phyloP scores from a whole-genome alignment of 1,140 invertebrate genomes.

The Pachypeltis micranthus region DNA sequence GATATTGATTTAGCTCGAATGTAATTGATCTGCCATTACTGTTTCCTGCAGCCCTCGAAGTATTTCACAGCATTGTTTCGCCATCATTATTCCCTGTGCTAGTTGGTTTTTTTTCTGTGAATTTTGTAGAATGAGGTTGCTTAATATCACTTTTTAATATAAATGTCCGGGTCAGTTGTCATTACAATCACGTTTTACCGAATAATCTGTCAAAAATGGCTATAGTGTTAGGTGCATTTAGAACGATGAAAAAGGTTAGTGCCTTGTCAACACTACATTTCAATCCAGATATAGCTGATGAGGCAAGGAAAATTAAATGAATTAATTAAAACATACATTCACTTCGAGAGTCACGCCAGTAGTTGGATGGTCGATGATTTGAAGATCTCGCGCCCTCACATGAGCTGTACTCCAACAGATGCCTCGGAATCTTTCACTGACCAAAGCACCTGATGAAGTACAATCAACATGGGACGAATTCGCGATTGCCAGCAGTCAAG shows the following conservation, averaged over 20 bases:
- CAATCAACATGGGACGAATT: slow-evolving; percentile 74
- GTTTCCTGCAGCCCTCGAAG: no score
- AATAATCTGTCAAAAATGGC: not conserved
- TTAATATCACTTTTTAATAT: no score
- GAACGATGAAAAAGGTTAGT: not conserved
- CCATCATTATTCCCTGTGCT: no score
- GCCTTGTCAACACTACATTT: not conserved
- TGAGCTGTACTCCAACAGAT: slow-evolving; percentile 89
- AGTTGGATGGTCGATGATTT: not conserved
- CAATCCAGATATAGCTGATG: not conserved
- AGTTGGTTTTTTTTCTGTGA: no score
- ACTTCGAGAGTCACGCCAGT: not conserved
- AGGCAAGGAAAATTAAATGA: not conserved
- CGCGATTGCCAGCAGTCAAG: slow-evolving; percentile 28
- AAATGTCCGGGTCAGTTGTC: no score
- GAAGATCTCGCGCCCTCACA: slow-evolving; percentile 32
- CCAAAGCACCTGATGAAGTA: slow-evolving; percentile 99
- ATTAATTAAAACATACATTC: not conserved
- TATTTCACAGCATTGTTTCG: no score
- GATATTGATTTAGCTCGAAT: no score
- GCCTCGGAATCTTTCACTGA: slow-evolving; percentile 65
- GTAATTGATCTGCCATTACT: no score
- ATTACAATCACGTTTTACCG: no score
- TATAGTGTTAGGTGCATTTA: not conserved
- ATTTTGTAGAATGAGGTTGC: no score